These are phyloP conservation scores for Manduca sexta DNA, from an alignment of 1,140 invertebrate genomes.

Conservation along the genomic window DNA sequence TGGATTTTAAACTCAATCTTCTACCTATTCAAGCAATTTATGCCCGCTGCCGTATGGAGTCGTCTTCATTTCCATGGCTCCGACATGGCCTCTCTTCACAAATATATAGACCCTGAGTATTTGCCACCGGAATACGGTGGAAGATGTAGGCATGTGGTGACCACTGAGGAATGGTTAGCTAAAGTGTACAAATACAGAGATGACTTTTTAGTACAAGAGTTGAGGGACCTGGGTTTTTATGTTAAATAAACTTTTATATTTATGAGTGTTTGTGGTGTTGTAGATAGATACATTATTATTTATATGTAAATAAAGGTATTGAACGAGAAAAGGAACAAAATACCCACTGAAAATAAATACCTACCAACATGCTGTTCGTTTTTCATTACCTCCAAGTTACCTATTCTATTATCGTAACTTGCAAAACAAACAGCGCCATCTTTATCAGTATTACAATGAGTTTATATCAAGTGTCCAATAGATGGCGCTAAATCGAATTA, in stretches of 20 bases:
- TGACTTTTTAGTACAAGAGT: conserved; percentile 47
- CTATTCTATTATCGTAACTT: no score
- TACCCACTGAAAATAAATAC: no score
- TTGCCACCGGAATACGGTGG: conserved; percentile 83
- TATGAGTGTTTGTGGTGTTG: no score
- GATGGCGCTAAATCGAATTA: no score
- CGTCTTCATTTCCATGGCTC: conserved; percentile 83
- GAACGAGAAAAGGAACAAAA: no score
- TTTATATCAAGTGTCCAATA: no score
- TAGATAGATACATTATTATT: no score
- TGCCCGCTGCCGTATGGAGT: conserved; percentile 79
- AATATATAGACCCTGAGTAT: conserved; percentile 80
- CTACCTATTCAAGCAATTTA: conserved; percentile 81
- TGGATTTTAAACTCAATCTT: conserved; percentile 85
- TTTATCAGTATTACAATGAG: no score
- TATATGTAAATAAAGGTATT: no score
- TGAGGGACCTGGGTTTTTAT: conserved; percentile 44
- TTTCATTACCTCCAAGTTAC: no score
- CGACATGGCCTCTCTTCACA: conserved; percentile 83
- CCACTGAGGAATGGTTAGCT: conserved; percentile 47
- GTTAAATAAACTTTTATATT: conserved; percentile 17
- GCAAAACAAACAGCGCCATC: no score
- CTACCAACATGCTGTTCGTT: no score
- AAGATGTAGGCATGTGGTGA: conserved; percentile 52
- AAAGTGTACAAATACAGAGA: conserved; percentile 58